A percentile compares a stretch with the other conserved stretches of the same genome.
Conservation (phyloP, 2,888 invertebrate genomes). For the Drosophila mercatorum region DNA sequence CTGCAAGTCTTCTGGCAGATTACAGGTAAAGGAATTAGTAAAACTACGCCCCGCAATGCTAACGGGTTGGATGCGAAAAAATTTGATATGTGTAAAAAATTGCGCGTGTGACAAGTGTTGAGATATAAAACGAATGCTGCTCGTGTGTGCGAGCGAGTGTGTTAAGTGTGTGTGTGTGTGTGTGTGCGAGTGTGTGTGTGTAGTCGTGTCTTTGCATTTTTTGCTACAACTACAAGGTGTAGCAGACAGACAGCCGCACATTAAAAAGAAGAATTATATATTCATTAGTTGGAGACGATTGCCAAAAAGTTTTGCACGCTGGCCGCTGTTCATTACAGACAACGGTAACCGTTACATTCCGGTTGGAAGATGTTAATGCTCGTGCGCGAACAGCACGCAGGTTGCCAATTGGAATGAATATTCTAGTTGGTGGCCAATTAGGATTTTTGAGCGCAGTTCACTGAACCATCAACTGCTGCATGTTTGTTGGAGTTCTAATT, state of each 20-base stretch:
- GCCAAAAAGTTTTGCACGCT: slow-evolving; percentile 41
- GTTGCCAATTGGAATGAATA: slow-evolving; percentile 12
- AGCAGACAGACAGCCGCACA: neutral
- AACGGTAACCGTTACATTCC: slow-evolving; percentile 43
- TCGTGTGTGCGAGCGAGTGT: slow-evolving; percentile 15
- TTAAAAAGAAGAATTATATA: slow-evolving; percentile 12
- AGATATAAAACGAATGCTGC: slow-evolving; percentile 38
- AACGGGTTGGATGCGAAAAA: slow-evolving; percentile 3
- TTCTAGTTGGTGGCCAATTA: neutral
- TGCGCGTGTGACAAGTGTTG: slow-evolving; percentile 76
- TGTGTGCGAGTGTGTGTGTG: slow-evolving; percentile 15
- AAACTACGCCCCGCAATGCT: slow-evolving; percentile 28
- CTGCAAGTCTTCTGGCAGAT: slow-evolving; percentile 33
- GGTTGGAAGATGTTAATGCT: slow-evolving; percentile 25
- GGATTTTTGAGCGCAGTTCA: slow-evolving; percentile 4
- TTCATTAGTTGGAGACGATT: slow-evolving; percentile 25
- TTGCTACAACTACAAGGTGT: slow-evolving; percentile 61
- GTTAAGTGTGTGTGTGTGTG: slow-evolving; percentile 13
- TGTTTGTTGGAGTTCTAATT: neutral
- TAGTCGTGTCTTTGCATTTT: slow-evolving; percentile 78
- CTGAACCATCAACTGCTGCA: slow-evolving; percentile 9
- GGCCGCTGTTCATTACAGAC: slow-evolving; percentile 3
- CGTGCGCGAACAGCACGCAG: slow-evolving; percentile 1
- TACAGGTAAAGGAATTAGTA: slow-evolving; percentile 49
- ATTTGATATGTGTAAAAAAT: slow-evolving; percentile 42